A percentile compares a stretch with the other conserved stretches of the same genome.
These are phyloP conservation scores for Melanotaenia nigrans DNA, from an alignment of 2,797 vertebrate species.

Conservation along the genomic window DNA sequence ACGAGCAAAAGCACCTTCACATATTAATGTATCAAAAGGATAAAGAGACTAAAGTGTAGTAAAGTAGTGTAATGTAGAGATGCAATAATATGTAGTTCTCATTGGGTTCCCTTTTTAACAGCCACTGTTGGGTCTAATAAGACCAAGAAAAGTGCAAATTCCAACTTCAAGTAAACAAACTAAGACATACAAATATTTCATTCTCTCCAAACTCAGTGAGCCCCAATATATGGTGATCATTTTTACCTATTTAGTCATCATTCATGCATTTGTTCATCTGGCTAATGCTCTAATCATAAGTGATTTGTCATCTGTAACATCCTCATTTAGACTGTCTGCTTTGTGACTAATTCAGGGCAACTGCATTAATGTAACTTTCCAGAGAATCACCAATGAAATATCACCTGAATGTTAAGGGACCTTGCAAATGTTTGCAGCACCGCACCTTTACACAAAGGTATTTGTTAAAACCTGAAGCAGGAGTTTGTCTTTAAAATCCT, in stretches of 20 bases:
- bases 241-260: constrained; percentile 67
- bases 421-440: constrained; percentile 58
- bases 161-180: constrained; percentile 72
- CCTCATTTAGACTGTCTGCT: constrained; percentile 63
- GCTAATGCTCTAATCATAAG: constrained; percentile 76
- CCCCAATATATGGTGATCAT: constrained; percentile 61
- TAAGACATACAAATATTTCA: constrained; percentile 66
- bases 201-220: constrained; percentile 60
- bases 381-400: constrained; percentile 57
- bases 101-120: constrained; percentile 41
- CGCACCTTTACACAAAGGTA: constrained; percentile 66
- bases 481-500: constrained; percentile 53
- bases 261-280: constrained; percentile 80
- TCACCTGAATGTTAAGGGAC: constrained; percentile 62
- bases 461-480: constrained; percentile 63
- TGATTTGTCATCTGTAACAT: constrained; percentile 76
- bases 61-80: constrained; percentile 45
- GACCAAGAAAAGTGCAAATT: constrained; percentile 48
- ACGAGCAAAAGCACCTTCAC: constrained; percentile 50
- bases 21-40: constrained; percentile 41
- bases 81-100: constrained; percentile 48
- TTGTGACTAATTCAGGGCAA: constrained; percentile 72
- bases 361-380: constrained; percentile 52
- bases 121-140: constrained; percentile 55
- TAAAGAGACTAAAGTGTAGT: constrained; percentile 28